Percentiles rank a stretch among this genome's conserved stretches.
Evolutionary conservation across 2,113 vertebrate genomes (phyloP).

Genomic region (Ceratotherium simum): DNA sequence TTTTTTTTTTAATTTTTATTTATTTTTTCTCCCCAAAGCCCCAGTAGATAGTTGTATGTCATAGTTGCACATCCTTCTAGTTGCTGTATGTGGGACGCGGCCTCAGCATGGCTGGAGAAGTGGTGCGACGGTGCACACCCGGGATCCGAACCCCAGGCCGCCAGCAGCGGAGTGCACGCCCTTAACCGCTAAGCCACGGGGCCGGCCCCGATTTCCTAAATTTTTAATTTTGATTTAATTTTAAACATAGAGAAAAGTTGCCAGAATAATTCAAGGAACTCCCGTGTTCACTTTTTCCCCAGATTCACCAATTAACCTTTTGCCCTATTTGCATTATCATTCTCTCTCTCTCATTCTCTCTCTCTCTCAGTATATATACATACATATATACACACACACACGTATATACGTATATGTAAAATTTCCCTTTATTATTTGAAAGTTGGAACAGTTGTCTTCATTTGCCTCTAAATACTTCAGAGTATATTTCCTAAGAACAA

Average conservation of each 20-base stretch:
- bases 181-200: no score
- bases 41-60: no score
- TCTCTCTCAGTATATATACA: accelerated
- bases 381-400: not conserved
- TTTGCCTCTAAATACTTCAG: not conserved
- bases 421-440: not conserved
- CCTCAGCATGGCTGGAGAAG: no score
- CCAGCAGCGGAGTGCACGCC: no score
- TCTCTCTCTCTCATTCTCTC: not conserved
- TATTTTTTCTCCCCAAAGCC: no score
- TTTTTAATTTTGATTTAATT: not conserved
- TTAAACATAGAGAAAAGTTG: not conserved
- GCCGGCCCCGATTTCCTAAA: no score
- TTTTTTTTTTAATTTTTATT: no score
- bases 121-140: no score
- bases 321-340: not conserved
- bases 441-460: not conserved
- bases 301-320: not conserved
- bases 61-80: no score
- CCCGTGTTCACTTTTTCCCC: not conserved
- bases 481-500: not conserved
- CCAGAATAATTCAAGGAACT: not conserved
- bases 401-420: not conserved
- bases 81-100: no score
- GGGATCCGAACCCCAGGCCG: no score